Base-by-base conservation (phyloP, 2,888 invertebrate genomes). In the Hypsopygia costalis region DNA sequence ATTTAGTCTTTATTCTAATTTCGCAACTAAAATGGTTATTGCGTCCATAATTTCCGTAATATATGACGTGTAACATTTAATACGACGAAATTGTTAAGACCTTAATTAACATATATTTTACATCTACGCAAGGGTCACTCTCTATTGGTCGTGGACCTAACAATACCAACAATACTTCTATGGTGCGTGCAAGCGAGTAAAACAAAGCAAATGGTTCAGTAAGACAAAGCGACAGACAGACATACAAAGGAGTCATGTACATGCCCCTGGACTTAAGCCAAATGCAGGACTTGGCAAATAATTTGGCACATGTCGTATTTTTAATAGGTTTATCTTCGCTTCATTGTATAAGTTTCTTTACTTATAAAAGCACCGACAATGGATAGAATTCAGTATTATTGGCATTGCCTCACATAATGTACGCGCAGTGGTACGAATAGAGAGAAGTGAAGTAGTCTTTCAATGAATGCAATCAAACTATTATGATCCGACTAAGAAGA, bases 211-310 rank as follows among this genome's bases (percentile, higher is more conserved):
- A 16, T 58, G 55, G 55, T 49, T 27, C 52, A 43, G 45, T 44
- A 59, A 77, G 72, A 82, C 80, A 80, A 81, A 79, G 73, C 57
- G 59, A 59, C 75, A 76, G 68, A 71, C 71, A 60, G 55, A 66
- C 70, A 51, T 72, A 76, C 75, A 79, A 79, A 78, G 79, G n/a
- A n/a, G 25, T 25, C 6, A 64, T 62, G 29, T 33, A 31, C 36
- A 3, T 10, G 6, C 16, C 6, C 22, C 42, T 46, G 43, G 46
- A 41, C 25, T 10, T 36, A 12, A 38, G 46, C 46, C 46, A 46
- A 43, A 43, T 25, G 7, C 3, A 25, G 7, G 25, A 25, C 25
- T 25, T 25, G 25, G 25, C 25, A 25, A 25, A 16, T 16, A 16
- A 16, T 16, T 16, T 16, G 16, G n/a, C n/a, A n/a, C n/a, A n/a